These are phyloP conservation scores for Griposia aprilina DNA, from an alignment of 2,888 invertebrate genomes.

Conservation along the genomic window DNA sequence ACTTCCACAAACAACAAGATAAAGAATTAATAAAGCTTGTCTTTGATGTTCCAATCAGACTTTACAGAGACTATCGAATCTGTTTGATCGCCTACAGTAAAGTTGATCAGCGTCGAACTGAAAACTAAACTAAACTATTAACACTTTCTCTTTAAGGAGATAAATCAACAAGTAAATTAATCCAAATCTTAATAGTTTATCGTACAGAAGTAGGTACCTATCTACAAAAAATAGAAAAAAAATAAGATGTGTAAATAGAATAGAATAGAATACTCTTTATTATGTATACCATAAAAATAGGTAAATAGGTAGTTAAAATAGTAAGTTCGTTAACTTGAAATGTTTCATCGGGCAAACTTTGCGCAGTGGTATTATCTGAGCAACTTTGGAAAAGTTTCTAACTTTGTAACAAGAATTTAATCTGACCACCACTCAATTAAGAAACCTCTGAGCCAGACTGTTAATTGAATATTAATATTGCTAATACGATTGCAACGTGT, in stretches of 20 bases:
- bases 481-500: not conserved
- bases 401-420: conserved; percentile 48
- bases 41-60: conserved; percentile 50
- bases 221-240: too few relatives aligned
- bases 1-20: conserved; percentile 17
- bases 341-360: conserved; percentile 32
- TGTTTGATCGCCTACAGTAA: conserved; percentile 26
- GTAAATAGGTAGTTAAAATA: not conserved
- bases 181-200: conserved; percentile 31
- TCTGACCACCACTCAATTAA: conserved; percentile 44
- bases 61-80: conserved; percentile 17
- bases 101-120: conserved; percentile 14
- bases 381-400: conserved; percentile 40
- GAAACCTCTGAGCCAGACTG: conserved; percentile 8
- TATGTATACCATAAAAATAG: too few relatives aligned
- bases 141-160: conserved; percentile 38
- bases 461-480: conserved; percentile 34
- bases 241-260: too few relatives aligned
- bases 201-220: not conserved
- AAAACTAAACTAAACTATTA: conserved; percentile 42
- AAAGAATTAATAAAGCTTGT: conserved; percentile 13
- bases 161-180: conserved; percentile 49
- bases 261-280: too few relatives aligned
- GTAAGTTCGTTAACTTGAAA: conserved; percentile 21
- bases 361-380: conserved; percentile 21